These are phyloP conservation scores for Tipula helvola DNA, from an alignment of 2,888 invertebrate species.

Conservation along the genomic window DNA sequence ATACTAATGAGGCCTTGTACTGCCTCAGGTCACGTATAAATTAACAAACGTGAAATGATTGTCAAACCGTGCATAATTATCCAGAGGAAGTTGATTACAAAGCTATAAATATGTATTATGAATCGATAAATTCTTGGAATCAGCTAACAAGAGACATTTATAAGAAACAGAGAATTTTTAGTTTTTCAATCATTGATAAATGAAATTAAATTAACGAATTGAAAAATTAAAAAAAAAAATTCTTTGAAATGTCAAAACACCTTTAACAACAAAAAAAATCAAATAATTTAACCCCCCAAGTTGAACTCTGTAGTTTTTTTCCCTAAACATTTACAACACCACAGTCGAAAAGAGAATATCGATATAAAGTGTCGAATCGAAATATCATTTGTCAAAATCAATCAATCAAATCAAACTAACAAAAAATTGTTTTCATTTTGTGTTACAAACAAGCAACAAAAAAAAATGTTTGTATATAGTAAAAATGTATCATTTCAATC, in stretches of 20 bases:
- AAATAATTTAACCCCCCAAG: not conserved
- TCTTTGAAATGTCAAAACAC: not conserved
- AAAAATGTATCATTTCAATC: not conserved
- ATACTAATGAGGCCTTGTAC: no score
- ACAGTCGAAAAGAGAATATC: not conserved
- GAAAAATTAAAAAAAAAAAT: not conserved
- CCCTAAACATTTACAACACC: not conserved
- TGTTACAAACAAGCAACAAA: not conserved
- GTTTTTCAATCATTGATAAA: not conserved
- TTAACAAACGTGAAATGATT: no score
- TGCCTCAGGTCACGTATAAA: no score
- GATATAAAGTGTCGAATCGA: not conserved
- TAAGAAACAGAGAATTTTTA: not conserved
- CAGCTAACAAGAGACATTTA: no score
- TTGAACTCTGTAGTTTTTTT: not conserved
- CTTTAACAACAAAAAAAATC: not conserved
- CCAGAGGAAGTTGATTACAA: no score
- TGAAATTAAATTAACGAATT: not conserved
- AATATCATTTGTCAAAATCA: slow-evolving; percentile 7
- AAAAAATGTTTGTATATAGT: not conserved
- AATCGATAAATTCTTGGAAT: no score
- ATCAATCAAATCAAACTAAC: not conserved
- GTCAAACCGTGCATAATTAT: no score
- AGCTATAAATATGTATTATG: no score
- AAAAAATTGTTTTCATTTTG: not conserved